Evolutionary conservation across 2,113 vertebrate species (phyloP), one percentile per base, ranked within the genome.

Genomic region (Varanus salvator): DNA sequence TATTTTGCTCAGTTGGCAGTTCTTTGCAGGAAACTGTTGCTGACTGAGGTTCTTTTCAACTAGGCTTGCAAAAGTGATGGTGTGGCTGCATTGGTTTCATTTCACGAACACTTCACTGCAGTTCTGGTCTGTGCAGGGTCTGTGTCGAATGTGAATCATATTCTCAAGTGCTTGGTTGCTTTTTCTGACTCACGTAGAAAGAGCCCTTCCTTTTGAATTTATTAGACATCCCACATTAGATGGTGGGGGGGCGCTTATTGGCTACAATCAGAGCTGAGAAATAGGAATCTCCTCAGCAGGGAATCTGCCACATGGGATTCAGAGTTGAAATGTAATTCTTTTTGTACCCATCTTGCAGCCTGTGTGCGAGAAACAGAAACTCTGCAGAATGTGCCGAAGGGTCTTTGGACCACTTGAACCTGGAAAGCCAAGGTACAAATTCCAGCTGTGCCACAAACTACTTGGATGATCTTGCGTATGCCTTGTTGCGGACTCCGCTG

Each of bases 1-100:
- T 84, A 84, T 76, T 89, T 83, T 83, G 71, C 71, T 75, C 17
- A 64, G 21, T 6, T 89, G 57, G 48, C 71, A 84, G 57, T 89
- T 83, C 57, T 57, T 57, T n/a, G 6, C n/a, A 84, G 57, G 54
- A 84, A 89, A 64, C 71, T 50, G 64, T 69, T 84, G 87, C 80
- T n/a, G 87, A 75, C 27, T 75, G 38, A n/a, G 66, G 48, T 17
- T 29, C 66, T 82, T 72, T 88, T 74, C 57, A 60, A 11, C 50
- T 81, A 74, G 86, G 11, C 48, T 54, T 71, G 69, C 14, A 57
- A 19, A 75, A 44, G 57, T 66, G 19, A 27, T 11, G 48, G 8
- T 31, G 25, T 34, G 29, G 29, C 83, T 31, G 25, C 19, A 11
- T 12, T 38, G 2, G 31, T 57, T 87, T 80, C 64, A 68, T 50